phyloP scores from a whole-genome alignment of 1,140 invertebrate species.

The Pararge aegeria region DNA sequence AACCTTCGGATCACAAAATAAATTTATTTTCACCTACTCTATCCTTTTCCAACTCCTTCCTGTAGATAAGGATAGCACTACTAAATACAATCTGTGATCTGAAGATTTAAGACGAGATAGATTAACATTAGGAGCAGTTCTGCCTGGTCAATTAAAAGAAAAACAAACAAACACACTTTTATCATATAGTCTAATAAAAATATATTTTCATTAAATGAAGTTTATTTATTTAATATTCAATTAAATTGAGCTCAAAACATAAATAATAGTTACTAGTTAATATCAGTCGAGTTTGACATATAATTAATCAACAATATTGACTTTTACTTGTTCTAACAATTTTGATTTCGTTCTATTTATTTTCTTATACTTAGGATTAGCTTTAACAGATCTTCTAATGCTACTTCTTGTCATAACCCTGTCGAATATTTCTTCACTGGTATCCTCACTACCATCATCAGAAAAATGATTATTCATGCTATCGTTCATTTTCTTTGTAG shows the following conservation, averaged over 20 bases:
- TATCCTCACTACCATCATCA: constrained; percentile 71
- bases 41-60: too few relatives aligned
- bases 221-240: constrained; percentile 22
- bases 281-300: constrained; percentile 19
- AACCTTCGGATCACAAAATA: too few relatives aligned
- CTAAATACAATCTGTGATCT: too few relatives aligned
- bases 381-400: constrained; percentile 68
- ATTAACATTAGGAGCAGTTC: too few relatives aligned
- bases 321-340: constrained; percentile 68
- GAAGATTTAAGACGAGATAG: too few relatives aligned
- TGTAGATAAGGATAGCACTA: too few relatives aligned
- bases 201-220: constrained; percentile 14
- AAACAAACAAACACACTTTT: neutral
- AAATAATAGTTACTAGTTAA: constrained; percentile 23
- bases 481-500: constrained; percentile 62
- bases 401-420: constrained; percentile 72
- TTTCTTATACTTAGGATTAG: constrained; percentile 74
- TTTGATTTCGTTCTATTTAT: constrained; percentile 72
- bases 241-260: constrained; percentile 28
- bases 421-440: constrained; percentile 73
- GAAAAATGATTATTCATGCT: constrained; percentile 76
- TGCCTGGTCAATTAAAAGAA: too few relatives aligned
- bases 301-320: constrained; percentile 64
- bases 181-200: constrained; percentile 16
- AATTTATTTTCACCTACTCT: too few relatives aligned